Evolutionary conservation across 2,113 vertebrate genomes (phyloP), one percentile per base, ranked within the genome.

Genomic region (Pontoporia blainvillei): DNA sequence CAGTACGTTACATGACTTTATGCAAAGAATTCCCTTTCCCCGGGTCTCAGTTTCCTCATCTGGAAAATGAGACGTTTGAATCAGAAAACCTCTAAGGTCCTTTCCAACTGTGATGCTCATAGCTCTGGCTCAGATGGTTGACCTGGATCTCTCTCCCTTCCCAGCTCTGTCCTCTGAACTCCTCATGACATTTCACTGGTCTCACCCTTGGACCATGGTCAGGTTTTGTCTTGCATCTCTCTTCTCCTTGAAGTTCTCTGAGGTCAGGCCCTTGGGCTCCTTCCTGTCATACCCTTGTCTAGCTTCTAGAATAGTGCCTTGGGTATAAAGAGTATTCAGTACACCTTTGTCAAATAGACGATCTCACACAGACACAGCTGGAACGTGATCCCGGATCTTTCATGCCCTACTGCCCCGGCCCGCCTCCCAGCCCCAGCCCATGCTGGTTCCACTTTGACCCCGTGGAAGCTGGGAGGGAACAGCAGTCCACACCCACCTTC

Each of bases 391-490:
- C 36, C 10, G 39, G 64, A 34, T 49, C 11, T 72, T 46, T 49
- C 79, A 9, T 8, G 34, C 88, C 4, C 2, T 6, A 1, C 1
- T 52, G 15, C 2, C 7, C 10, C 0, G 1, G 17, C 4, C 23
- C 3, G 3, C 6, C 18, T 18, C 73, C 8, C n/a, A 0, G 6
- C 57, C 29, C 49, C 25, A 61, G 27, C 2, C 17, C 18, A 2
- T 27, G 39, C 29, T 25, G 46, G 34, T 36, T 61, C 34, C 10
- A 4, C n/a, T 25, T 4, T 4, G 9, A 57, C 21, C 36, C 41
- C 2, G 0, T 2, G 54, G 72, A 64, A 67, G 4, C 54, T 10
- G 49, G 57, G 5, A 46, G 71, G 27, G 17, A 4, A 2, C 57
- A 0, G 4, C 2, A 2, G 1, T 18, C 10, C 20, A 31, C 36